Base-by-base conservation (phyloP, 92 coral and sea anemone species). In the Porites lobata region DNA sequence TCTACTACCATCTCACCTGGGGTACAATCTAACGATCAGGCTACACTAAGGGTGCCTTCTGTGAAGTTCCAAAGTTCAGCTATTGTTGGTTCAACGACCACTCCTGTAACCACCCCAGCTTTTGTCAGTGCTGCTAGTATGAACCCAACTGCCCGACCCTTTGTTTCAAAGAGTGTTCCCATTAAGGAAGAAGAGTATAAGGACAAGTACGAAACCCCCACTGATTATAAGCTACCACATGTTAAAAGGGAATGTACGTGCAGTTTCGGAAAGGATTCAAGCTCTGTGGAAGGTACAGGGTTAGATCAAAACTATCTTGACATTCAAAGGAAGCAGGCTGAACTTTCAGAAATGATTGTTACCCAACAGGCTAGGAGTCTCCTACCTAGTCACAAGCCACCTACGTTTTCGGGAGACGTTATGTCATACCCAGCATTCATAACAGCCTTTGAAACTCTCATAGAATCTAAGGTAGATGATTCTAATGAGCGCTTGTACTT, bases 381-480 rank as follows among this genome's bases (percentile, higher is more conserved):
- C 64, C 71, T 91, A 59, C 94, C 96, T 13, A 67, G 76, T 20
- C 94, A 94, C 56, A 81, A 88, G 71, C 92, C 91, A 50, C 94
- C 95, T 51, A 76, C 80, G 69, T 91, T 91, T 72, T 89, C 90
- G 86, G 96, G 96, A 9, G 91, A 92, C 64, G 84, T 83, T 26
- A 75, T 92, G 90, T 88, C 89, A 19, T 95, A 86, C 51, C 91
- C 95, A 50, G 92, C 91, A 81, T 94, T 92, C 63, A 87, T 73
- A 51, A 85, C 92, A 51, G 90, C 94, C 56, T 94, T 94, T 85
- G 85, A 89, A 38, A 22, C 92, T 69, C 87, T 93, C 76, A 82
- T 85, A 61, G 93, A 91, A 83, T 81, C 91, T 21, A 94, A 92
- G 82, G 92, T 92, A 32, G 89, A 65, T 12, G 76, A 79, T 78